A percentile compares a stretch with the other conserved stretches of the same genome.
These are phyloP conservation scores for Hipparchia semele DNA, from an alignment of 2,888 invertebrate species.

Conservation along the genomic window DNA sequence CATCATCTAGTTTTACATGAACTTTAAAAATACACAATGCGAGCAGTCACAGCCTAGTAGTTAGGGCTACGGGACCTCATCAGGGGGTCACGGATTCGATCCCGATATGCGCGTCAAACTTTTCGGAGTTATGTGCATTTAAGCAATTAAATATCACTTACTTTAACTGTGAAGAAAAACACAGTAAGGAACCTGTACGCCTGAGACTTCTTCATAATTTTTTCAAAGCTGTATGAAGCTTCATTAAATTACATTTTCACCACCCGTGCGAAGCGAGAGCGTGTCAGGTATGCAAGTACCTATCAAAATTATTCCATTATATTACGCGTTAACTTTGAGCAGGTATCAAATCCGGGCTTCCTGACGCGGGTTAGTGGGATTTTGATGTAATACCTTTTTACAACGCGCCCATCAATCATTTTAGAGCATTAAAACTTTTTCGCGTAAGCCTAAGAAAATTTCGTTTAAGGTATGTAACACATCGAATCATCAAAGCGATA, in stretches of 20 bases:
- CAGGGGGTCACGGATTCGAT: too few species aligned
- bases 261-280: background rate
- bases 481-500: slow-evolving; percentile 15
- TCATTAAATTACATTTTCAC: too few species aligned
- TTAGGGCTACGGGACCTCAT: too few species aligned
- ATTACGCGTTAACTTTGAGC: slow-evolving; percentile 22
- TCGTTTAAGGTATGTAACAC: slow-evolving; percentile 7
- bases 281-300: background rate
- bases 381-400: slow-evolving; percentile 32
- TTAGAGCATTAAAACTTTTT: slow-evolving; percentile 34
- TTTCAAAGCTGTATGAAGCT: too few species aligned
- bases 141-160: too few species aligned
- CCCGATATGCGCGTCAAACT: too few species aligned
- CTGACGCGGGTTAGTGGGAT: slow-evolving; percentile 29
- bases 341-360: slow-evolving; percentile 22
- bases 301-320: background rate
- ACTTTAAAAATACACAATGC: background rate
- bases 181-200: too few species aligned
- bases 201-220: too few species aligned
- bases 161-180: too few species aligned
- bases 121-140: too few species aligned
- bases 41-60: too few species aligned
- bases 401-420: slow-evolving; percentile 31
- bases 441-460: slow-evolving; percentile 34
- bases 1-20: background rate